Conservation (phyloP, 1,140 invertebrate genomes). For the Megathymus violae region DNA sequence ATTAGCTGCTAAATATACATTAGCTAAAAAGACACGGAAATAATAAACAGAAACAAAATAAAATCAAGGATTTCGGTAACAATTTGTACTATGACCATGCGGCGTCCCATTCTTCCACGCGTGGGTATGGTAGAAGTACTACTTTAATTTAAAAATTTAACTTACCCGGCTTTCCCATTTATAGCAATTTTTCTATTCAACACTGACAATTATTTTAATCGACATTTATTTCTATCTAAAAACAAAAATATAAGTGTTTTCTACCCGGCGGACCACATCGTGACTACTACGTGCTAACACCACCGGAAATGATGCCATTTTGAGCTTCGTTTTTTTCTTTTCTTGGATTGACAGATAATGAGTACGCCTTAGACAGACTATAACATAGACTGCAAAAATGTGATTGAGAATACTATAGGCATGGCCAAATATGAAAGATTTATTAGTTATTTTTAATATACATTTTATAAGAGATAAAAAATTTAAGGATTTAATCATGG, state of each 20-base stretch:
- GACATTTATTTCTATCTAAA: constrained; percentile 51
- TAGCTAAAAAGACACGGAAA: no score
- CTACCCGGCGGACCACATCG: constrained; percentile 52
- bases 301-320: constrained; percentile 72
- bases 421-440: no score
- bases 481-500: no score
- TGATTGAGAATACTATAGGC: no score
- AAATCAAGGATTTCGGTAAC: no score
- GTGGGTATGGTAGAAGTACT: constrained; percentile 1
- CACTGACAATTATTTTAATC: not conserved
- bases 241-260: constrained; percentile 61
- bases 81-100: constrained; percentile 45
- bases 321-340: constrained; percentile 18
- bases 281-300: constrained; percentile 59
- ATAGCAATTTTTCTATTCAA: constrained; percentile 3
- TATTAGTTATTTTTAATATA: no score
- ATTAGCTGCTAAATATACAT: no score
- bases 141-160: constrained; percentile 1
- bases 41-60: no score
- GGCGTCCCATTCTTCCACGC: constrained; percentile 32
- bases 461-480: no score
- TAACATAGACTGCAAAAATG: no score
- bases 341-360: not conserved
- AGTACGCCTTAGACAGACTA: no score
- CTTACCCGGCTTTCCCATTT: constrained; percentile 77